phyloP scores from a whole-genome alignment of 2,113 vertebrate species.

The Boulengeromyrus knoepffleri region DNA sequence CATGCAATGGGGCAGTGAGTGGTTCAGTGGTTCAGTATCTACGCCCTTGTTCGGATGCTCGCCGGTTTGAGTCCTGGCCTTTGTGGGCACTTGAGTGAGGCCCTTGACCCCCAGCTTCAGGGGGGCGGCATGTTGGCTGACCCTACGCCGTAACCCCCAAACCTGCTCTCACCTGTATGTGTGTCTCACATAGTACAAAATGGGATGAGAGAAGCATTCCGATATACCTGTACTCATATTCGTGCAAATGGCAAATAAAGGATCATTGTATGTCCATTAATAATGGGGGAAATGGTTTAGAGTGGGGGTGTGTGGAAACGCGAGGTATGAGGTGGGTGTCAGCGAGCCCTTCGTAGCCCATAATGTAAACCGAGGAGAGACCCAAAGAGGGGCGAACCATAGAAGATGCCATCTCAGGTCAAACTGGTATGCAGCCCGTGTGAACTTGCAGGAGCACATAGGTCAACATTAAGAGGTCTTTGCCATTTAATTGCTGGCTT shows the following conservation, averaged over 20 bases:
- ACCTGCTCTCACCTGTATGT: neutral
- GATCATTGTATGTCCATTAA: neutral
- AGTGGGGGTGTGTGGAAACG: neutral
- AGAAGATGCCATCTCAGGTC: neutral
- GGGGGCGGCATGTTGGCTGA: neutral
- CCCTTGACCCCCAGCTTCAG: neutral
- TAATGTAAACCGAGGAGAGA: neutral
- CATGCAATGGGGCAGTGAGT: neutral
- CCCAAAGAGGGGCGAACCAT: neutral
- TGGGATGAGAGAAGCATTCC: neutral
- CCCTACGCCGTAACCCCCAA: neutral
- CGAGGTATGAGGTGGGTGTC: neutral
- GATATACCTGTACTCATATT: neutral
- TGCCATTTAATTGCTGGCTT: slow-evolving; percentile 62
- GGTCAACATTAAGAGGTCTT: slow-evolving; percentile 58
- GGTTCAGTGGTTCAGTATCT: neutral
- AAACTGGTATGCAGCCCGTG: slow-evolving; percentile 13
- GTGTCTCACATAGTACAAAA: neutral
- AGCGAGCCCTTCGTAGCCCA: neutral
- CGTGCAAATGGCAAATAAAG: neutral
- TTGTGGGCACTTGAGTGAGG: neutral
- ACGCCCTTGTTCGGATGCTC: neutral
- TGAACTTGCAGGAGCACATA: slow-evolving; percentile 47
- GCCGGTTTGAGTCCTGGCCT: neutral
- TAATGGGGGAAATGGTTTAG: neutral